Conservation (phyloP, 30 jellyfish, hydroid and myxozoan species). For the Hydra vulgaris region DNA sequence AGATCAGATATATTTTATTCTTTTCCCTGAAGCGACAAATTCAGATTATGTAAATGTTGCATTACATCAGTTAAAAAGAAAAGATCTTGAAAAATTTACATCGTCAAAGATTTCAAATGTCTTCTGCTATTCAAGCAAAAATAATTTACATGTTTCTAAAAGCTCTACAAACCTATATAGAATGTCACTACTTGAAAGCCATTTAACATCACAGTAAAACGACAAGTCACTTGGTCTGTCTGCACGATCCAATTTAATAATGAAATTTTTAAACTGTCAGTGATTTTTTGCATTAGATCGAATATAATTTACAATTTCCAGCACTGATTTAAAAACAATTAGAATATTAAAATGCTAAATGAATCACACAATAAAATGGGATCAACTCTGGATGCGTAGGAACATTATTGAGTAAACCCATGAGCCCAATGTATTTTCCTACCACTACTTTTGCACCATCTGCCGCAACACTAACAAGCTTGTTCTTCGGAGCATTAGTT, state of each 20-base stretch:
- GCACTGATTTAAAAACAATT: background rate
- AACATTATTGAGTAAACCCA: background rate
- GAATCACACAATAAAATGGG: background rate
- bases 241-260: too few relatives aligned
- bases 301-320: background rate
- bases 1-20: background rate
- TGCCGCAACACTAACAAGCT: background rate
- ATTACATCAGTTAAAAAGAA: background rate
- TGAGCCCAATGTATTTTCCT: background rate
- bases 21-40: background rate
- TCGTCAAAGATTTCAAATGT: background rate
- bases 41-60: background rate
- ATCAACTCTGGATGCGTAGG: background rate
- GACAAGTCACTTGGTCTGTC: too few relatives aligned
- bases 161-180: background rate
- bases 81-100: background rate
- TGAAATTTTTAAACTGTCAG: background rate
- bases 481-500: background rate
- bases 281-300: background rate
- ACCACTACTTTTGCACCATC: background rate
- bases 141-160: background rate
- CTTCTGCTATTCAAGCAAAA: background rate
- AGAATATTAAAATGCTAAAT: background rate
- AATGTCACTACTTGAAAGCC: background rate
- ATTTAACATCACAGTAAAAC: background rate